These are phyloP conservation scores for Metacarcinus magister DNA, from an alignment of 2,888 invertebrate species.

Conservation along the genomic window DNA sequence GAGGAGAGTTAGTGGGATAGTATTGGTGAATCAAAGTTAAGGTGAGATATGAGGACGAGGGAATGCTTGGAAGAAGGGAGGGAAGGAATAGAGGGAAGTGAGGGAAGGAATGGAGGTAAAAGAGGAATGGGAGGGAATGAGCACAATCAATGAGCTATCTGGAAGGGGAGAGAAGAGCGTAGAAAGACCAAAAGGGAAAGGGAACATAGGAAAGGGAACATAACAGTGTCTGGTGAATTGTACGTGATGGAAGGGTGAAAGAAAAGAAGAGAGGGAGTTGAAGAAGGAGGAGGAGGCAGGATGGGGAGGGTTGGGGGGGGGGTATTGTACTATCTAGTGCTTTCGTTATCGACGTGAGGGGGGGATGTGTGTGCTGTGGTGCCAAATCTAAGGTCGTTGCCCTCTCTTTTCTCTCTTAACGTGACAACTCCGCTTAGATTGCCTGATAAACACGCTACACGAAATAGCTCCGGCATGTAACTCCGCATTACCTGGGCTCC, in stretches of 20 bases:
- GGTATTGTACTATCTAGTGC: conserved; percentile 5
- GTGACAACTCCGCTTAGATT: conserved; percentile 16
- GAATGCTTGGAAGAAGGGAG: background rate
- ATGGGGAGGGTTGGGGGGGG: background rate
- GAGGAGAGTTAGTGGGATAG: background rate
- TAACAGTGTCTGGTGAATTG: too few species aligned
- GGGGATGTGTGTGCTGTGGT: background rate
- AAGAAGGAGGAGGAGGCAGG: background rate
- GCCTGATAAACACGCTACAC: background rate
- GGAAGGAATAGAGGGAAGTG: background rate
- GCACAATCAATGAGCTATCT: background rate
- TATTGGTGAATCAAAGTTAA: background rate
- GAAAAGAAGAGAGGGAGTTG: background rate
- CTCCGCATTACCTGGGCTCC: background rate
- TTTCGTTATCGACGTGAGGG: background rate
- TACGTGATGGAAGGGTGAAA: background rate
- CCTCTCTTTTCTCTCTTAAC: background rate
- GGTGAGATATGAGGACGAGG: background rate
- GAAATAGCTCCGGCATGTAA: background rate
- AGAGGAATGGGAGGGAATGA: conserved; percentile 4
- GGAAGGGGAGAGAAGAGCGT: too few species aligned
- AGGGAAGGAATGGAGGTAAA: background rate
- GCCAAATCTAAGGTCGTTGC: conserved; percentile 31
- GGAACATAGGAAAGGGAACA: too few species aligned
- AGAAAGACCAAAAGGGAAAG: too few species aligned